These are phyloP conservation scores for Herpetotheres cachinnans DNA, from an alignment of 2,113 vertebrate species.

Conservation along the genomic window DNA sequence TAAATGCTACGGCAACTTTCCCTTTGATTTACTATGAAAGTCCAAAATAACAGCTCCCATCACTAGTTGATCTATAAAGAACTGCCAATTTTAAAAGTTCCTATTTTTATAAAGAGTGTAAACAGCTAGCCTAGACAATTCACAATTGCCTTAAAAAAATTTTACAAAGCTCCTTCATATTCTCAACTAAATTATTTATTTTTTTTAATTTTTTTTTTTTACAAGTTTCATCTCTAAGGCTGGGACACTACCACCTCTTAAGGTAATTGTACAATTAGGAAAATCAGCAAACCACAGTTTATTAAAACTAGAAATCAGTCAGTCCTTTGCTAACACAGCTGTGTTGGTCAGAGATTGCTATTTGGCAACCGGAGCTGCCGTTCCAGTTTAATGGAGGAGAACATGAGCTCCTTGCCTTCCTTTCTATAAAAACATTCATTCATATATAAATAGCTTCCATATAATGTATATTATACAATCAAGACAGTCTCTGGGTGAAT, in stretches of 20 bases:
- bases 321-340: background rate
- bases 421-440: constrained; percentile 69
- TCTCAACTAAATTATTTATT: constrained; percentile 47
- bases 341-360: background rate
- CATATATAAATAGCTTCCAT: constrained; percentile 69
- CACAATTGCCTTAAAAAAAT: constrained; percentile 53
- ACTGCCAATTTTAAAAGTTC: constrained; percentile 47
- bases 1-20: constrained; percentile 68
- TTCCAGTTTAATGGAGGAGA: constrained; percentile 19
- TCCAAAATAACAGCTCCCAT: constrained; percentile 54
- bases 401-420: constrained; percentile 19
- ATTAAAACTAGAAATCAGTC: background rate
- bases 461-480: constrained; percentile 66
- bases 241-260: constrained; percentile 19
- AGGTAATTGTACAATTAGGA: constrained; percentile 16
- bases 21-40: constrained; percentile 66
- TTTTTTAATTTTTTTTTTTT: background rate
- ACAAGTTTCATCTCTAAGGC: constrained; percentile 7
- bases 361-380: background rate
- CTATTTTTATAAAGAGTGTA: constrained; percentile 65
- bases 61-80: constrained; percentile 52
- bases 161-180: constrained; percentile 79
- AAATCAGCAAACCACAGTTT: constrained; percentile 53
- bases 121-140: constrained; percentile 72
- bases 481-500: constrained; percentile 56